Evolutionary conservation across 1,140 invertebrate genomes (phyloP).

Genomic region (Akabosia matsudoensis): DNA sequence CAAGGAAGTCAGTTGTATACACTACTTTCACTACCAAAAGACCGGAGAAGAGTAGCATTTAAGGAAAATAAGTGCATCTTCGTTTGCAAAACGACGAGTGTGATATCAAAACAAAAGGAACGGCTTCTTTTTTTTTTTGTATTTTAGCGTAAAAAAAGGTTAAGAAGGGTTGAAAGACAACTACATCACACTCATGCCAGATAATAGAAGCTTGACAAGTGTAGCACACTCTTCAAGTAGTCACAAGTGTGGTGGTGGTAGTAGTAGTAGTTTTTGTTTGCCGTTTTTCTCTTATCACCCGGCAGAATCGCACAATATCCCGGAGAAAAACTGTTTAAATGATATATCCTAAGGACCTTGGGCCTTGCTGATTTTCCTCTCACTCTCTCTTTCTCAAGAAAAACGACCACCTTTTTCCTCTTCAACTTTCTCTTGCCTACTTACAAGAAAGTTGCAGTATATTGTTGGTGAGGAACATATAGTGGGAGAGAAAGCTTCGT

Average conservation of each 20-base stretch:
- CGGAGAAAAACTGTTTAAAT: neutral
- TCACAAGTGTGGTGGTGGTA: neutral
- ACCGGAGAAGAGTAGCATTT: too few species aligned
- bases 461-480: neutral
- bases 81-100: too few species aligned
- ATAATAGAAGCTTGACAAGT: slow-evolving; percentile 17
- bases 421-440: neutral
- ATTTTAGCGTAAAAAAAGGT: too few species aligned
- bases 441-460: too few species aligned
- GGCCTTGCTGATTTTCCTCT: neutral
- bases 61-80: too few species aligned
- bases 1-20: too few species aligned
- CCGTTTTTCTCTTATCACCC: neutral
- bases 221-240: neutral
- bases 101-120: neutral
- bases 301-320: neutral
- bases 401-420: neutral
- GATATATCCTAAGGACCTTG: neutral
- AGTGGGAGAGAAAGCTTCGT: neutral
- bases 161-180: neutral
- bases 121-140: too few species aligned
- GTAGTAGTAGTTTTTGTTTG: too few species aligned
- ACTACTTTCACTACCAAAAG: too few species aligned
- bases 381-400: neutral
- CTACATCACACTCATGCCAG: neutral